Evolutionary conservation across 2,888 invertebrate genomes (phyloP), one percentile per base, ranked within the genome.

Genomic region (Pheosia tremula): DNA sequence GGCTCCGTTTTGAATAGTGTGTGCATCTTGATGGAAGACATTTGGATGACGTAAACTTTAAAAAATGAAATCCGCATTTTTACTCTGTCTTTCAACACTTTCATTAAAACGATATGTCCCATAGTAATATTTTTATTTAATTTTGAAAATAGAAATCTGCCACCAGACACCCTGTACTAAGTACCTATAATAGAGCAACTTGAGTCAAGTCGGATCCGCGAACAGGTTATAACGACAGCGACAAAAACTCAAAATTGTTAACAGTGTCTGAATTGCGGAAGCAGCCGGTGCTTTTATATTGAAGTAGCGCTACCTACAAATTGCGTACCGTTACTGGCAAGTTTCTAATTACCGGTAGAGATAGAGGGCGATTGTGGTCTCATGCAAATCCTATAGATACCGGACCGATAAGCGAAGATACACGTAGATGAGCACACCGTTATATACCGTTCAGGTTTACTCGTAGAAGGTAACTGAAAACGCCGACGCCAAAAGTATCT

Each of bases 301-400:
- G 67, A 62, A 69, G 72, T 72, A 81, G 76, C 75, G 79, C 79
- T 79, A 82, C 80, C 77, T 80, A 87, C 85, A 85, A 86, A 83
- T 84, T 80, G 79, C 65, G 75, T 85, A 86, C 91, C 91, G 91
- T 91, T 91, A 90, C 77, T 81, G 72, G 83, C 86, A 85, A 85
- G 90, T 88, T 89, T 90, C 89, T 92, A 92, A 93, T 91, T 91
- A 90, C 88, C 78, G 78, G 75, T 75, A 71, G 77, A 89, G 85
- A 90, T 91, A 85, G 86, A 87, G 80, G 84, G 80, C 85, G 88
- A 91, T 90, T 89, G 91, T 88, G 85, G 79, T 83, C 81, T 83
- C 82, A 90, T 91, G 91, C 87, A 90, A 91, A 91, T 89, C 78
- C 80, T 77, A 87, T 87, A 79, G 83, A 85, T 84, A 83, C 79